Evolutionary conservation across 2,888 invertebrate genomes (phyloP).

Genomic region (Busseola fusca): DNA sequence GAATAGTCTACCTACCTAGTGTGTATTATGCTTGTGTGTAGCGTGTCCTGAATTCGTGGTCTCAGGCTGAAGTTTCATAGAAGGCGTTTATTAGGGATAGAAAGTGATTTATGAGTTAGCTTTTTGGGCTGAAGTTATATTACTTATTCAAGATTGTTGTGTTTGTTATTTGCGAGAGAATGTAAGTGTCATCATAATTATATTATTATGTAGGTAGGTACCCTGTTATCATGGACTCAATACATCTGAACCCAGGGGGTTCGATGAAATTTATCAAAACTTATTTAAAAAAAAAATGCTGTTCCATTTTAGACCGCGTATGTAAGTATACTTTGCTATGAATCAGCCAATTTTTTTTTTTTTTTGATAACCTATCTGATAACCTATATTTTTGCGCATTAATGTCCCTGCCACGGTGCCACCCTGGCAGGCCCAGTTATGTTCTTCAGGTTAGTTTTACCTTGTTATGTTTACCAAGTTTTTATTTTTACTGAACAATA

Average conservation of each 20-base stretch:
- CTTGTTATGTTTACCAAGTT: not conserved
- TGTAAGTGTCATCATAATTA: not conserved
- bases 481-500: not conserved
- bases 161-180: not conserved
- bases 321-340: too few species aligned
- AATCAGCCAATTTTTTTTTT: too few species aligned
- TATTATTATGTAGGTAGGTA: not conserved
- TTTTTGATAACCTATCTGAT: too few species aligned
- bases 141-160: not conserved
- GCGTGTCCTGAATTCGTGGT: not conserved
- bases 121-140: not conserved
- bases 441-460: too few species aligned
- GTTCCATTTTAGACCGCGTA: too few species aligned
- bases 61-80: constrained; percentile 5
- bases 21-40: not conserved
- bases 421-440: not conserved
- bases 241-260: too few species aligned
- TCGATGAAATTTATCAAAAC: too few species aligned
- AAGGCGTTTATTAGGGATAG: not conserved
- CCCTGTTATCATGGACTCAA: too few species aligned
- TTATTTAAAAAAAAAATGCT: too few species aligned
- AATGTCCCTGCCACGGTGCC: too few species aligned
- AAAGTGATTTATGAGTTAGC: not conserved
- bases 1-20: too few species aligned
- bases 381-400: too few species aligned